Evolutionary conservation across 2,113 vertebrate species (phyloP).

Genomic region (Dipodomys stephensi): DNA sequence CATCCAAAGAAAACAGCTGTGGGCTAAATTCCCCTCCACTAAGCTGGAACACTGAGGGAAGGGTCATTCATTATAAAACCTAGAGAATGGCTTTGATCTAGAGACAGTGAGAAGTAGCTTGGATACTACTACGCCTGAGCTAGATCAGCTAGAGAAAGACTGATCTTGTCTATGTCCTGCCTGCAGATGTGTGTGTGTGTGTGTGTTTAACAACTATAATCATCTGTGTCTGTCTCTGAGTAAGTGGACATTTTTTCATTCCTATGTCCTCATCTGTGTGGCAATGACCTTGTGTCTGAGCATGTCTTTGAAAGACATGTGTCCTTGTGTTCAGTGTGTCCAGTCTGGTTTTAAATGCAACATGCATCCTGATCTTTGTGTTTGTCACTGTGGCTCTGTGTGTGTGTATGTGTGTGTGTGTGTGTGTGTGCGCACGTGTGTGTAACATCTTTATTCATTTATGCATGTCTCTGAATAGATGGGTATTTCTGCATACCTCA

Average conservation of each 20-base stretch:
- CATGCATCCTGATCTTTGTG: conserved; percentile 1
- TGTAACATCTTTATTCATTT: too few relatives aligned
- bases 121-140: background rate
- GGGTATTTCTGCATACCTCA: too few relatives aligned
- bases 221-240: background rate
- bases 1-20: background rate
- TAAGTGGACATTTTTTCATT: background rate
- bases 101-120: background rate
- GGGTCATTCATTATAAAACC: background rate
- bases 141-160: conserved; percentile 28
- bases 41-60: background rate
- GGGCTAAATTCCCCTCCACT: background rate
- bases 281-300: conserved; percentile 61
- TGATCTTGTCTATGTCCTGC: background rate
- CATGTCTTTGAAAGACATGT: background rate
- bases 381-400: too few relatives aligned
- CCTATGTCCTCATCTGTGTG: conserved; percentile 41
- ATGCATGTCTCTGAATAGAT: too few relatives aligned
- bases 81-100: background rate
- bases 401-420: too few relatives aligned
- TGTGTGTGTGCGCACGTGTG: too few relatives aligned
- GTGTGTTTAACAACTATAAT: background rate
- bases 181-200: background rate
- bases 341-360: background rate
- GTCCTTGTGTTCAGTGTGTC: background rate